Evolutionary conservation across 1,140 invertebrate species (phyloP), one percentile per base, ranked within the genome.

Genomic region (Papilio polyxenes): DNA sequence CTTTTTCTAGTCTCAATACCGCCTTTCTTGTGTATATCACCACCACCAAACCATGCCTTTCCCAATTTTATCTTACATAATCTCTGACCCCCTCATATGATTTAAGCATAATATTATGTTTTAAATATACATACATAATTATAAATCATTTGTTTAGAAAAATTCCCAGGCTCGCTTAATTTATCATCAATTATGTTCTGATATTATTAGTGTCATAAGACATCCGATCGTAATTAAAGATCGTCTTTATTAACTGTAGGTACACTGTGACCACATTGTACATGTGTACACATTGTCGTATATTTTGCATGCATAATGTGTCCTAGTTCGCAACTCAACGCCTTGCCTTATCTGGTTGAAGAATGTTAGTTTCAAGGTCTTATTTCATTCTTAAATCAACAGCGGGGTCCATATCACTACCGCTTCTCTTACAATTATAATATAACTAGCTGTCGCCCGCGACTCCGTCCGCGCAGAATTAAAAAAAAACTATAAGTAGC

Each of bases 281-380:
- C 23, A 31, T 31, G 23, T 31, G 23, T 31, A 31, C 23, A 31
- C 23, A 31, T 59, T 79, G 76, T 44, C 11, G 44, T 79, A 62
- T 53, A 37, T 40, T 79, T 59, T 79, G 53, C 31, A 59, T 79
- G 17, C 76, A 44, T 79, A 59, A 37, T 79, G 11, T 17, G 51
- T 79, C 76, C 53, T 40, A 79, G 23, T 79, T 79, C 76, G 59
- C 37, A 79, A 53, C 76, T 79, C 76, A 79, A 15, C 37, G 51
- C n/a, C 76, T 7, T 59, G 31, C 76, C 76, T 79, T 79, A 79
- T 79, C 53, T 79, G 53, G 76, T 20, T 23, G 56, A 62, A 37
- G 53, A 79, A 79, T 79, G 76, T 31, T 79, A 2, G 53, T 44
- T 79, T 59, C 76, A 62, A 79, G 76, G 76, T 44, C 53, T 23